Base-by-base conservation (phyloP, 1,140 invertebrate species). In the Lethocerus indicus region DNA sequence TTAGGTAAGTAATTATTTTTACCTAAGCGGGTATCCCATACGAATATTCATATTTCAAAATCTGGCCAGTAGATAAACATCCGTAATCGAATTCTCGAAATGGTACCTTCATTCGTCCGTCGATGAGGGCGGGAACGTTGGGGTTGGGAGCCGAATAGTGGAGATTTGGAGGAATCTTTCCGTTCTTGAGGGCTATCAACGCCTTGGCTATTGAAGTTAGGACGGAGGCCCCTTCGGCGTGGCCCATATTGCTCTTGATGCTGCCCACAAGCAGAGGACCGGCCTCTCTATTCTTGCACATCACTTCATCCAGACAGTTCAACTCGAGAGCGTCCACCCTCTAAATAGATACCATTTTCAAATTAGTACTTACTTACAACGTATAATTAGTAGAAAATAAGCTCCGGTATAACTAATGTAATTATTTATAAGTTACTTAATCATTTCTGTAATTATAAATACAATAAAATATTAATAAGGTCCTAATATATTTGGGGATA, bases 241-340 rank as follows among this genome's bases (percentile, higher is more conserved):
- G 81, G 0, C 84, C 84, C 64, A 83, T 71, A 61, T 85, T 87
- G 12, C 78, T 76, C 60, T 86, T 86, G 2, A 83, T 70, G 1
- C 81, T 81, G 3, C 83, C 83, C 53, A 87, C 73, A 4, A 77
- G 60, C 4, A 87, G 66, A n/a, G 82, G 78, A 0, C 64, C 67
- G 7, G 58, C 47, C 16, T 54, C 57, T 52, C 57, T 49, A 9
- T 53, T 43, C 18, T 28, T 46, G 29, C 51, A 55, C 37, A 58
- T 53, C 2, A 59, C 49, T 26, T 58, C 49, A 16, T 46, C 42
- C 1, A 56, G 12, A 39, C 50, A 32, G 23, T 58, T 56, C 24
- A 56, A 45, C 27, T 60, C 59, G 16, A 50, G 32, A 13, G 50
- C 47, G 21, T 60, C 59, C n/a, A 56, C 21, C 35, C 42, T 43